These are phyloP conservation scores for Enteromius viviparus DNA, from an alignment of 2,797 vertebrate species.

Conservation along the genomic window DNA sequence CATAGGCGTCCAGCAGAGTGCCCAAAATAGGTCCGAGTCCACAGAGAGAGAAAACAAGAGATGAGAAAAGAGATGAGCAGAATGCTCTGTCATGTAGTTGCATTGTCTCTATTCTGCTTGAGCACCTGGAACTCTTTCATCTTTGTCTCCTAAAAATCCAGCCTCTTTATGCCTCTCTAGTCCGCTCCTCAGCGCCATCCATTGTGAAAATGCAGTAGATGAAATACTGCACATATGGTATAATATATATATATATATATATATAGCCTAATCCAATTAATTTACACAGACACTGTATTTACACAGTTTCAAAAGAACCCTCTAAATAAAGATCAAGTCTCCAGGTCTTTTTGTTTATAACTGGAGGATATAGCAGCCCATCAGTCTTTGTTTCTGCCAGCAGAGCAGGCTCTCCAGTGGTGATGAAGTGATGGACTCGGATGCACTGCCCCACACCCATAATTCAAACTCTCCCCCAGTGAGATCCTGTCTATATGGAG, in stretches of 20 bases:
- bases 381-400: constrained; percentile 57
- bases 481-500: constrained; percentile 43
- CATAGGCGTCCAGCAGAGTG: constrained; percentile 46
- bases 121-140: constrained; percentile 52
- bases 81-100: constrained; percentile 48
- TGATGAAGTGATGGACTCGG: constrained; percentile 50
- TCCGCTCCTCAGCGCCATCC: background rate
- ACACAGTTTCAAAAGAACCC: background rate
- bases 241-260: background rate
- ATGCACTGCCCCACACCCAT: constrained; percentile 49
- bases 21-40: constrained; percentile 56
- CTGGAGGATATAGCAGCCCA: constrained; percentile 53
- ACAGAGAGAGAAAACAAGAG: constrained; percentile 31
- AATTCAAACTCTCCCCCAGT: constrained; percentile 42
- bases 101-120: constrained; percentile 48
- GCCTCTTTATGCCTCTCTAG: constrained; percentile 29
- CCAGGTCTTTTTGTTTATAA: constrained; percentile 61
- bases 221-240: constrained; percentile 7
- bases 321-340: constrained; percentile 58
- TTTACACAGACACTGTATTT: constrained; percentile 21
- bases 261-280: background rate
- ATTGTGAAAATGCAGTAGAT: constrained; percentile 20
- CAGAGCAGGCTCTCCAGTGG: constrained; percentile 49
- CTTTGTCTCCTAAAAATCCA: constrained; percentile 48
- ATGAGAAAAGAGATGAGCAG: constrained; percentile 34